These are phyloP conservation scores for Stenodera caucasica DNA, from an alignment of 2,888 invertebrate genomes.

Conservation along the genomic window DNA sequence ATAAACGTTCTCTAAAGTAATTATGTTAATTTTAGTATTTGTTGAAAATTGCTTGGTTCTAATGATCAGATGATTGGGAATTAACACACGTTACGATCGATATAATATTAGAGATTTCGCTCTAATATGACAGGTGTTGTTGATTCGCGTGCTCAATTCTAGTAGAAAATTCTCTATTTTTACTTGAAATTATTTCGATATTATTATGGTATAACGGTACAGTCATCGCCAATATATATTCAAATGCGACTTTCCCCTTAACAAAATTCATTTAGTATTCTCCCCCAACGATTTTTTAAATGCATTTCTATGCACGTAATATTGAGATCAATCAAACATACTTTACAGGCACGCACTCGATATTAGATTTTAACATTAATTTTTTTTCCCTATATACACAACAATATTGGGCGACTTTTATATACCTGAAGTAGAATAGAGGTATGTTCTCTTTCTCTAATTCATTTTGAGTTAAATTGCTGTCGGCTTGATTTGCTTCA, in stretches of 20 bases:
- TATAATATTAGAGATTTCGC: conserved; percentile 21
- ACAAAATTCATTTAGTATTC: not conserved
- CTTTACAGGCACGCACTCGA: conserved; percentile 32
- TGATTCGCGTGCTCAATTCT: conserved; percentile 16
- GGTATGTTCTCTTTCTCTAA: not conserved
- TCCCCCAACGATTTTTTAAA: conserved; percentile 15
- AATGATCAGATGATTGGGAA: not conserved
- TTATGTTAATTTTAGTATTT: not conserved
- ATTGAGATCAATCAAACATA: conserved; percentile 50
- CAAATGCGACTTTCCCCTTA: conserved; percentile 44
- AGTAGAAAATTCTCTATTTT: not conserved
- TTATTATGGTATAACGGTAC: conserved; percentile 32
- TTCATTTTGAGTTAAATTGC: conserved; percentile 34
- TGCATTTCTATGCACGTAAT: conserved; percentile 50
- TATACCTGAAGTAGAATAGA: not conserved
- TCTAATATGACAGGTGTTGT: conserved; percentile 25
- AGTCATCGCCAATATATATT: conserved; percentile 54
- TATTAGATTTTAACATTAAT: not conserved
- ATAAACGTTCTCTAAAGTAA: not conserved
- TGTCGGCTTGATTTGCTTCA: conserved; percentile 43
- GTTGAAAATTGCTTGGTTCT: not conserved
- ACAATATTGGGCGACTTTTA: not conserved
- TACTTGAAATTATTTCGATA: no score
- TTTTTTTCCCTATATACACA: no score
- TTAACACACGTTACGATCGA: conserved; percentile 24